Evolutionary conservation across 2,888 invertebrate genomes (phyloP).

Genomic region (Congeria kusceri): DNA sequence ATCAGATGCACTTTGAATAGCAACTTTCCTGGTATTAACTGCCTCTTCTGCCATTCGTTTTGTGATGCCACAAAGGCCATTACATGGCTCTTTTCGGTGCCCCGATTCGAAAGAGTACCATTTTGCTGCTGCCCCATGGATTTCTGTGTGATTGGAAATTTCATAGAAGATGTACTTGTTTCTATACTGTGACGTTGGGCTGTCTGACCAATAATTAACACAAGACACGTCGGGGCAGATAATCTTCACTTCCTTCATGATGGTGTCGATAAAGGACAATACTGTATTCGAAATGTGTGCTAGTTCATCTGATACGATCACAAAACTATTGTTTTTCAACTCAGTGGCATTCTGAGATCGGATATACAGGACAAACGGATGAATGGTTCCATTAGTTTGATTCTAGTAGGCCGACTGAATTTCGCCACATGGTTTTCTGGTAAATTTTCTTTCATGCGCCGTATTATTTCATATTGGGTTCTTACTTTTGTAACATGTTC

Average conservation of each 20-base stretch:
- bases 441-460: conserved; percentile 62
- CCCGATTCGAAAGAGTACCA: conserved; percentile 66
- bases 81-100: conserved; percentile 59
- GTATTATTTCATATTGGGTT: conserved; percentile 5
- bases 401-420: conserved; percentile 57
- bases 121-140: conserved; percentile 28
- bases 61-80: conserved; percentile 54
- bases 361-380: conserved; percentile 57
- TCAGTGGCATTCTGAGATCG: not conserved
- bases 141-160: conserved; percentile 43
- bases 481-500: too few species aligned
- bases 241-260: conserved; percentile 30
- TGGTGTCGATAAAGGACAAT: conserved; percentile 20
- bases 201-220: conserved; percentile 60
- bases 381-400: conserved; percentile 50
- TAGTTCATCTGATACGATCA: conserved; percentile 43
- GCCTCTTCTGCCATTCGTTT: conserved; percentile 60
- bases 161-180: conserved; percentile 54
- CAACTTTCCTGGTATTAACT: conserved; percentile 13
- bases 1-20: conserved; percentile 20
- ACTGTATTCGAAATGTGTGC: conserved; percentile 36
- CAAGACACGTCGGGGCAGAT: conserved; percentile 2
- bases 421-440: conserved; percentile 24
- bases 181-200: conserved; percentile 57
- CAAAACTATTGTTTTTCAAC: conserved; percentile 39